Base-by-base conservation (phyloP, 2,888 invertebrate genomes). In the Andrena hattorfiana region DNA sequence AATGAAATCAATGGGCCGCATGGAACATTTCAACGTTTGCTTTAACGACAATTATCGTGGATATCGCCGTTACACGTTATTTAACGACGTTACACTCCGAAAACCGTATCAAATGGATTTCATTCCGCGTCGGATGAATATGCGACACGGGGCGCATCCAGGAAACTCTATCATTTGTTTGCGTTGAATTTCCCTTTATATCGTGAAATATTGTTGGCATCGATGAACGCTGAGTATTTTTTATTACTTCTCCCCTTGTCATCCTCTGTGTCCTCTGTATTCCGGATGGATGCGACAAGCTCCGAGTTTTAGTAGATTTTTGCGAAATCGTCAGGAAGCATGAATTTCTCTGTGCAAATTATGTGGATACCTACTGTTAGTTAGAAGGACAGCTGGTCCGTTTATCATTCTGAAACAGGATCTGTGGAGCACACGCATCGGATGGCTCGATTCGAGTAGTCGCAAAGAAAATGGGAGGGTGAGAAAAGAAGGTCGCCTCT, bases 11-110 rank as follows among this genome's bases (percentile, higher is more conserved):
- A 68, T 42, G 62, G 20, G 28, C 7, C 62, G 35, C 13, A 32
- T 26, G 23, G 20, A 48, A 23, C 49, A 7, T 26, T 62, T 32
- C 30, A 30, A 28, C 63, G 48, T 69, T 64, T 35, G 13, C 26
- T 71, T 54, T 60, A 60, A 66, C 60, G 42, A n/a, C n/a, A 28
- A 64, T 77, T 80, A 70, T 70, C 70, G n/a, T 2, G 28, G 42
- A 20, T 60, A 66, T 48, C 68, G 32, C 5, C 4, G 77, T 67
- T 51, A 60, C 66, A 20, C 30, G 59, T 56, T 73, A 67, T 60
- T 67, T 30, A 42, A 51, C 51, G 7, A 63, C 48, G 28, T 42
- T 62, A 42, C 49, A 10, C n/a, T 28, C 32, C 7, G 42, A 67
- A 30, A 70, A 23, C 23, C 32, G 32, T 32, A 20, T 42, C 35